Evolutionary conservation across 1,140 invertebrate genomes (phyloP), one percentile per base, ranked within the genome.

Genomic region (Sinonovacula constricta): DNA sequence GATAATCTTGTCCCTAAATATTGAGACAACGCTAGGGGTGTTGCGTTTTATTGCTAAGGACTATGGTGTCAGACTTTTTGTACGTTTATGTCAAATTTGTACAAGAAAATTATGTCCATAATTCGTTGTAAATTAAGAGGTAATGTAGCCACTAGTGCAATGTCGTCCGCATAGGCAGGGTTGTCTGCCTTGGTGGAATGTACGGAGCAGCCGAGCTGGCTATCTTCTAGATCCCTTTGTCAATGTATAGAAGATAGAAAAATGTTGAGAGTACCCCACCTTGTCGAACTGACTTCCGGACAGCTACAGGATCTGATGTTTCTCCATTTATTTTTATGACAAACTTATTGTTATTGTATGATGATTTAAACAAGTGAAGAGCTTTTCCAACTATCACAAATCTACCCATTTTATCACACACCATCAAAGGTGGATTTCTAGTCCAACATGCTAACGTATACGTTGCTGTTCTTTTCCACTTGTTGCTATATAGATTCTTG

Each of bases 231-330:
- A 4, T 63, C 7, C 14, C 33, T 24, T 66, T 26, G 36, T 45
- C 36, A 3, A 66, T 49, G 31, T 66, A 66, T 24, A 66, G 12
- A 3, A 66, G 31, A 49, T 66, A 66, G 62, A 66, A 49, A 3
- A 66, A 28, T 14, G 36, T 66, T 22, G 62, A 66, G 1, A 49
- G 15, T 1, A 66, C 62, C 3, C 62, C 62, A 3, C 62, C 62
- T 24, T 66, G 62, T 39, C 34, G 33, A 2, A 66, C 39, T 3
- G 31, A 31, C 1, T 24, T 7, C 14, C 5, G 2, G 2, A 66
- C 36, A 1, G n/a, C 2, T 3, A 63, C 31, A 7, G 60, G 22
- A 2, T 14, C 5, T 2, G 60, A 63, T 1, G 31, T 36, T 5
- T 24, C 3, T 3, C 62, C 14, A 45, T 31, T 1, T 18, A 15